Conservation (phyloP, 2,797 vertebrate species). For the Zalophus californianus region DNA sequence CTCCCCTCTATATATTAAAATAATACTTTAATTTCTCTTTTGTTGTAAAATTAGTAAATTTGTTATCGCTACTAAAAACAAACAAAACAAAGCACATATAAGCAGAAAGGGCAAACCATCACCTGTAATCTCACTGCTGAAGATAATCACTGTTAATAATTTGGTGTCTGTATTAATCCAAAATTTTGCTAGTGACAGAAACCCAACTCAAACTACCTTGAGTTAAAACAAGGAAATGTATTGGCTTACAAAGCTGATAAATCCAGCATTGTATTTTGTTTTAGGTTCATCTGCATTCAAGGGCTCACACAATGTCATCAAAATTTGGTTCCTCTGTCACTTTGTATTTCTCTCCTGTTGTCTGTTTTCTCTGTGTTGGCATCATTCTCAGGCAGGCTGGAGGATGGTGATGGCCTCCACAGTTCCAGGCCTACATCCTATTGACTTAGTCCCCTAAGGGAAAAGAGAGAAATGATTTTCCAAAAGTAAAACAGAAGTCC, state of each 20-base stretch:
- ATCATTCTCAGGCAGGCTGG: not conserved
- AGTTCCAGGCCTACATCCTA: not conserved
- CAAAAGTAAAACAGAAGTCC: not conserved
- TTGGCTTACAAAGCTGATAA: not conserved
- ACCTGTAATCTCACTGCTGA: not conserved
- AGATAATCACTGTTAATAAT: not conserved
- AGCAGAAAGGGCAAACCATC: not conserved
- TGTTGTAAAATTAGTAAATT: constrained; percentile 14
- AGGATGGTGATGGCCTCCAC: no score
- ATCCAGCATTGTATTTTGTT: not conserved
- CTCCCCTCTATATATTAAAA: not conserved
- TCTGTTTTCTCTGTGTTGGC: not conserved
- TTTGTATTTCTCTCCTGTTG: not conserved
- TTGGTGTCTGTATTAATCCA: not conserved
- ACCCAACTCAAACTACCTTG: not conserved
- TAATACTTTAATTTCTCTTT: constrained; percentile 1
- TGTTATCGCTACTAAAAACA: not conserved
- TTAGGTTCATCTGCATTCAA: constrained; percentile 24
- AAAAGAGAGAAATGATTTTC: not conserved
- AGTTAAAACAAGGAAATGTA: not conserved
- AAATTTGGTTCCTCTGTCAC: not conserved
- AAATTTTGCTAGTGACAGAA: not conserved
- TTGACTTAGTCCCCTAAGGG: not conserved
- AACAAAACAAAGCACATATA: not conserved
- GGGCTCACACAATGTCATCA: not conserved